Percentiles rank a stretch among this genome's conserved stretches.
These are phyloP conservation scores for Lepus timidus DNA, from an alignment of 2,113 vertebrate species.

Conservation along the genomic window DNA sequence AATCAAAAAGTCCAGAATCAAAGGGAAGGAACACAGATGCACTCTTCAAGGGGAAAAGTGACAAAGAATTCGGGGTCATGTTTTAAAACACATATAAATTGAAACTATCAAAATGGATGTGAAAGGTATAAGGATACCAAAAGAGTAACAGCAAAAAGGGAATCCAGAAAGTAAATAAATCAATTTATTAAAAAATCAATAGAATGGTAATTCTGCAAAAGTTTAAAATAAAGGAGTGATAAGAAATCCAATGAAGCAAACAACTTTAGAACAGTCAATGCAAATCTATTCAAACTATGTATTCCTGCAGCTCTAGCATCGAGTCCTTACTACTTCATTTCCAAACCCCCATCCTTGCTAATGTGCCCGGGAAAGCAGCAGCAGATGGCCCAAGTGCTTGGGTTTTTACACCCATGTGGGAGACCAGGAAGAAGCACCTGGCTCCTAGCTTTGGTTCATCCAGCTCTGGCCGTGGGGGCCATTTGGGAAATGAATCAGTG, in stretches of 20 bases:
- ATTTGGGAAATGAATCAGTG: too few species aligned
- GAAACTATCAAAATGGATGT: constrained; percentile 11
- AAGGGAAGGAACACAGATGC: not conserved
- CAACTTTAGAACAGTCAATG: constrained; percentile 5
- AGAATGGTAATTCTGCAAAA: not conserved
- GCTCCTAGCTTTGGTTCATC: too few species aligned
- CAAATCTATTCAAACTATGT: constrained; percentile 37
- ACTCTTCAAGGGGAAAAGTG: not conserved
- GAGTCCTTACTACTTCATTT: too few species aligned
- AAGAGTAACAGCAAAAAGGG: not conserved
- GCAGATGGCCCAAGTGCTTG: too few species aligned
- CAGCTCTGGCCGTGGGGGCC: too few species aligned
- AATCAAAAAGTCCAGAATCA: not conserved
- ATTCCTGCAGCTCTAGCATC: not conserved
- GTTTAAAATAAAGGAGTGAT: constrained; percentile 49
- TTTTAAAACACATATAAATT: constrained; percentile 16
- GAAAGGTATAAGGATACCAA: not conserved
- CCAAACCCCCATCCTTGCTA: too few species aligned
- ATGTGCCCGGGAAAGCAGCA: too few species aligned
- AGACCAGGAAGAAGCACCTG: too few species aligned
- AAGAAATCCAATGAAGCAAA: constrained; percentile 46
- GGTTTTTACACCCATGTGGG: too few species aligned
- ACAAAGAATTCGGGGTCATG: not conserved
- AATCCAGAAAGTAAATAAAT: constrained; percentile 12
- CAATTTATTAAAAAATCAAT: not conserved